Percentiles rank a stretch among this genome's conserved stretches.
phyloP scores from a whole-genome alignment of 2,888 invertebrate species.

The Drosophila rubida region DNA sequence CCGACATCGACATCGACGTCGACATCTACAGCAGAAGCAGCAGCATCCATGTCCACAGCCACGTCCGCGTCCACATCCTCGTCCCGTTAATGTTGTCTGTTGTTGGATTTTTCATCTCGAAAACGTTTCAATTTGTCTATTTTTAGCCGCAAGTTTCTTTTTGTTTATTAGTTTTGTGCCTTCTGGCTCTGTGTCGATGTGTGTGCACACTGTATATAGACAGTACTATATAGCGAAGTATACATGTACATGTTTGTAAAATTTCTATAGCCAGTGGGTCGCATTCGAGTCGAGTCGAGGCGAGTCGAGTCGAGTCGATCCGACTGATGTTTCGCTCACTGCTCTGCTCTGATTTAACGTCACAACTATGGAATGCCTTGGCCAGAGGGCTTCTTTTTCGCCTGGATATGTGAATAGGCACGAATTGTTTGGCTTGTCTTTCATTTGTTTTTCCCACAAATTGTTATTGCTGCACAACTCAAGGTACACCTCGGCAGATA shows the following conservation, averaged over 20 bases:
- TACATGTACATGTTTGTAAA: constrained; percentile 28
- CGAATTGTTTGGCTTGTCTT: constrained; percentile 67
- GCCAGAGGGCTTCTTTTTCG: constrained; percentile 24
- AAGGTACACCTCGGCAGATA: constrained; percentile 39
- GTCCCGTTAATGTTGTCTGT: constrained; percentile 56
- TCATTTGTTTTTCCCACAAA: constrained; percentile 61
- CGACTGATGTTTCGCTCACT: constrained; percentile 47
- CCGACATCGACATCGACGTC: too few relatives aligned
- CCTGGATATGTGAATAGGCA: constrained; percentile 42
- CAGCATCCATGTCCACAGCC: constrained; percentile 45
- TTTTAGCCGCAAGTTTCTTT: constrained; percentile 79
- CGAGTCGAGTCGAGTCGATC: constrained; percentile 48
- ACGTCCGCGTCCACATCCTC: constrained; percentile 54
- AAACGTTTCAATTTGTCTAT: constrained; percentile 79
- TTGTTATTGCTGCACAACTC: constrained; percentile 54
- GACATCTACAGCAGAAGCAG: neutral
- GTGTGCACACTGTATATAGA: constrained; percentile 27
- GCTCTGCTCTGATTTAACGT: constrained; percentile 71
- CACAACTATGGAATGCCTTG: constrained; percentile 72
- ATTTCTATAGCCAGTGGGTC: constrained; percentile 64
- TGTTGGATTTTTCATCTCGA: constrained; percentile 71
- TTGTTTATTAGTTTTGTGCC: constrained; percentile 75
- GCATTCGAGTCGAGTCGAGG: constrained; percentile 49
- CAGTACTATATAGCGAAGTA: constrained; percentile 12
- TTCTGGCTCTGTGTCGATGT: constrained; percentile 40